These are phyloP conservation scores for Melanchra persicariae DNA, from an alignment of 2,888 invertebrate species.

Conservation along the genomic window DNA sequence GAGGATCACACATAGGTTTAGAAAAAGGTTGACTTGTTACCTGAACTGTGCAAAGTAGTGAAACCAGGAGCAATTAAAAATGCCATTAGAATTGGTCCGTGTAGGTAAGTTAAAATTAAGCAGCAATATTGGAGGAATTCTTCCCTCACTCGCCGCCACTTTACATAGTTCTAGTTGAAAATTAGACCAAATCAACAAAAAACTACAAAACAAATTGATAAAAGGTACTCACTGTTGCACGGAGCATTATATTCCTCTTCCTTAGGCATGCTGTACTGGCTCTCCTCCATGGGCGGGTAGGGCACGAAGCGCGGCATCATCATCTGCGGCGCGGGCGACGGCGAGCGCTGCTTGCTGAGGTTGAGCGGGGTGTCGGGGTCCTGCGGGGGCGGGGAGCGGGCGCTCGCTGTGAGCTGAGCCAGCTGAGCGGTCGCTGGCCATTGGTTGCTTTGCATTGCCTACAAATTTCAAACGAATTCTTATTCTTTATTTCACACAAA, in stretches of 20 bases:
- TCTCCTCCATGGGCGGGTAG: slow-evolving; percentile 87
- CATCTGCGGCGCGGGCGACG: slow-evolving; percentile 90
- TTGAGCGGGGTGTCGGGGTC: slow-evolving; percentile 97
- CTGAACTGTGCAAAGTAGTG: background rate
- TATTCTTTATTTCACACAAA: no score
- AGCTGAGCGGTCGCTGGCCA: slow-evolving; percentile 94
- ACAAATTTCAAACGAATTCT: slow-evolving; percentile 52
- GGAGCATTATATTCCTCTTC: slow-evolving; percentile 85
- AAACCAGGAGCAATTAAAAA: background rate
- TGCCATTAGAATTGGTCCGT: background rate
- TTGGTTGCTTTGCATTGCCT: slow-evolving; percentile 89
- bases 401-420: slow-evolving; percentile 92
- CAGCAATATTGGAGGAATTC: background rate
- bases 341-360: slow-evolving; percentile 95
- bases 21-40: background rate
- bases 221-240: slow-evolving; percentile 85
- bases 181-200: background rate
- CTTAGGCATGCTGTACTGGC: slow-evolving; percentile 84
- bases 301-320: slow-evolving; percentile 89
- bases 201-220: no score
- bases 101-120: background rate
- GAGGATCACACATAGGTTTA: no score
- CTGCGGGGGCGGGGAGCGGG: slow-evolving; percentile 91
- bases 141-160: no score
- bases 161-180: no score